Evolutionary conservation across 2,888 invertebrate species (phyloP), one percentile per base, ranked within the genome.

Genomic region (Celastrina argiolus): DNA sequence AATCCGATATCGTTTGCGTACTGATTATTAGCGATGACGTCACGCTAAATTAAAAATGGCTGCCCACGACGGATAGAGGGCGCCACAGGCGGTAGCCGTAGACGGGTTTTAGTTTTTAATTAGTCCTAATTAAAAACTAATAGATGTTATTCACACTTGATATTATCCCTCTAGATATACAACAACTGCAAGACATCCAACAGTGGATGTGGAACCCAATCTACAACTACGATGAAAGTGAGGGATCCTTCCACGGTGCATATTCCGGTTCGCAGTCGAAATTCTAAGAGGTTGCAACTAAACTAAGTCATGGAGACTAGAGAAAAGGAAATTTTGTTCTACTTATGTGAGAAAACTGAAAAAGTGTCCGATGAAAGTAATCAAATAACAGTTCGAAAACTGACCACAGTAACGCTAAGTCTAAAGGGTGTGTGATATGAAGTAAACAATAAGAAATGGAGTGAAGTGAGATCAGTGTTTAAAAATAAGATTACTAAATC

Each of bases 141-240:
- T 51, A 0, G 51, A 51, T 26, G 51, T 26, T 61, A 39, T 61
- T 36, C 39, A 61, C 18, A 61, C 34, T 6, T 12, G 18, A 39
- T 61, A 14, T 61, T 61, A 14, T 39, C 61, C 36, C 61, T 51
- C 5, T 61, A 61, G 61, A 61, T 61, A 61, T 61, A 18, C 61
- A 61, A 4, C 61, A 22, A 39, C 61, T 61, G 18, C 36, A 16
- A 26, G 61, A 61, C 36, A 61, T 61, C 61, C 61, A 61, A 14
- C 34, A 61, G 31, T 61, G 61, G 39, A 61, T 61, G 61, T 39
- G 61, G 61, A 61, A 61, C 22, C 61, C 61, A 18, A 61, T 39
- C 61, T 61, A 61, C 61, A 39, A 39, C 61, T 61, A 39, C 61
- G 61, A 61, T 22, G 61, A 61, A 61, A 61, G 18, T 39, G 61